These are phyloP conservation scores for Argyra leucocephala DNA, from an alignment of 2,888 invertebrate species.

Conservation along the genomic window DNA sequence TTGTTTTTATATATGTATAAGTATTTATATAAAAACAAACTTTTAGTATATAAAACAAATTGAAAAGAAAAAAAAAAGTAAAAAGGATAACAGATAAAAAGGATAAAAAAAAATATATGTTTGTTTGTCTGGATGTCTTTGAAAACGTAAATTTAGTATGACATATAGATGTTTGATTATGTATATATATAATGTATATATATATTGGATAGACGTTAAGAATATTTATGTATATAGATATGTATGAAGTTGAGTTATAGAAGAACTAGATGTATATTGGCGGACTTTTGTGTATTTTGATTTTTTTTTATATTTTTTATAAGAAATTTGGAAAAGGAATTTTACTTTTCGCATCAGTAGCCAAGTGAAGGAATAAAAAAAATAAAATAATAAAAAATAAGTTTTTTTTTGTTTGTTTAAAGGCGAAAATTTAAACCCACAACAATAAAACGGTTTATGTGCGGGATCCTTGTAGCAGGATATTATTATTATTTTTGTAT, in stretches of 20 bases:
- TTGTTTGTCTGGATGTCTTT: conserved; percentile 10
- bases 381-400: background rate
- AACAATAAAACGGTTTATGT: too few species aligned
- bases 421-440: too few species aligned
- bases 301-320: background rate
- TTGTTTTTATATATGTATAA: background rate
- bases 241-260: background rate
- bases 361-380: background rate
- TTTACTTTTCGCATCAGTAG: conserved; percentile 4
- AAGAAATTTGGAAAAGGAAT: background rate
- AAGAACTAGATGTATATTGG: background rate
- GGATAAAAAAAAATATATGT: background rate
- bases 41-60: background rate
- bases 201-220: background rate
- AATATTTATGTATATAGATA: background rate
- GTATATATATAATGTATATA: background rate
- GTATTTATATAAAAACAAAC: background rate
- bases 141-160: background rate
- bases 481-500: too few species aligned
- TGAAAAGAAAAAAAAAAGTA: background rate
- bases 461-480: too few species aligned
- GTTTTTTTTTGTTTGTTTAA: too few species aligned
- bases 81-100: background rate
- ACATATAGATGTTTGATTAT: background rate
- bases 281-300: background rate